Percentiles rank a stretch among this genome's conserved stretches.
phyloP scores from a whole-genome alignment of 2,113 vertebrate genomes.

The Rhadina sibilatrix region DNA sequence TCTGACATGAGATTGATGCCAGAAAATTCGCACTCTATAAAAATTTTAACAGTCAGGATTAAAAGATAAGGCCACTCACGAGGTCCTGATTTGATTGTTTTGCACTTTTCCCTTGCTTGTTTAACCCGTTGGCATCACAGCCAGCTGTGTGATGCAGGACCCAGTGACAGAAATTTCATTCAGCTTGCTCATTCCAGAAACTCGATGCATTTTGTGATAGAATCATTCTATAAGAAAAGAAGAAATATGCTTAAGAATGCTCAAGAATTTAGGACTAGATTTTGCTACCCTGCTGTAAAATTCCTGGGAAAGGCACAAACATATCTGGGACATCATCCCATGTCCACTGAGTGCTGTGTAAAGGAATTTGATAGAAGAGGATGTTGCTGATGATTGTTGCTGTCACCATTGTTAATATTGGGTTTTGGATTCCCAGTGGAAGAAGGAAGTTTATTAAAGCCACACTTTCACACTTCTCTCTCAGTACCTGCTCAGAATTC shows the following conservation, averaged over 20 bases:
- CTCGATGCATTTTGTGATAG: neutral
- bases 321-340: too few relatives aligned
- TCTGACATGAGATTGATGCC: neutral
- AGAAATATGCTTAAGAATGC: neutral
- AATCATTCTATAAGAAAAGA: neutral
- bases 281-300: neutral
- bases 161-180: neutral
- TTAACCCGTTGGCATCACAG: neutral
- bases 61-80: neutral
- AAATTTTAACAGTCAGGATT: neutral
- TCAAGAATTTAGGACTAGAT: neutral
- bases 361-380: neutral
- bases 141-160: neutral
- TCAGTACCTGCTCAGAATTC: neutral
- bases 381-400: neutral
- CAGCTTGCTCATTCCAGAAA: neutral
- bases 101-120: neutral
- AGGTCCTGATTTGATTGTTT: neutral
- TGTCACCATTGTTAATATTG: neutral
- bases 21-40: neutral
- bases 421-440: neutral
- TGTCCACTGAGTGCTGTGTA: neutral
- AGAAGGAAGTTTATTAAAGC: neutral
- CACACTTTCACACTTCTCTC: neutral
- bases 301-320: neutral